Conservation (phyloP, 2,113 vertebrate species). For the Mormyrus iriodes region DNA sequence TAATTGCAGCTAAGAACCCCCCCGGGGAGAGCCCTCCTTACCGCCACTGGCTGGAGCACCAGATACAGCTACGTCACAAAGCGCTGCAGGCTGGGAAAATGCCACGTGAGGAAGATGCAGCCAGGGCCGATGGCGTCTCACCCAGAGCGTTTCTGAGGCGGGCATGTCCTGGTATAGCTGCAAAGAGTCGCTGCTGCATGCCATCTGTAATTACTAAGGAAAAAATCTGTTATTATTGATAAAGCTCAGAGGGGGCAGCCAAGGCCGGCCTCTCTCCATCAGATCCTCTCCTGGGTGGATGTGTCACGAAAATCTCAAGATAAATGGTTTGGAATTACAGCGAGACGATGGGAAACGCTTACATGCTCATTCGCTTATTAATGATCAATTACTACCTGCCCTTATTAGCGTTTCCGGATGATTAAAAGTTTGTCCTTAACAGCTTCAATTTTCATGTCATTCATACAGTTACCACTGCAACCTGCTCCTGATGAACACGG, state of each 20-base stretch:
- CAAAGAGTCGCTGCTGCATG: background rate
- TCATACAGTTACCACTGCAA: background rate
- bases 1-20: background rate
- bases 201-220: no score
- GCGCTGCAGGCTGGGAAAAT: background rate
- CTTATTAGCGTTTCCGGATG: background rate
- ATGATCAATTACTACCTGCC: background rate
- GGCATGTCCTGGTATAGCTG: background rate
- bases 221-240: background rate
- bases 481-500: background rate
- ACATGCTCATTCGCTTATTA: background rate
- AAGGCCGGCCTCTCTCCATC: background rate
- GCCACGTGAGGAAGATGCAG: background rate
- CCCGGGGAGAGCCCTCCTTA: background rate
- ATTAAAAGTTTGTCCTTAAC: background rate
- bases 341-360: background rate
- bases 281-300: background rate
- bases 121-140: background rate
- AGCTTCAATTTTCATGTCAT: background rate
- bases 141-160: background rate
- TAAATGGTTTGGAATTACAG: background rate
- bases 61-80: background rate
- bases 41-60: background rate
- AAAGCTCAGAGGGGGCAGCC: background rate
- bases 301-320: background rate